phyloP scores from a whole-genome alignment of 2,797 vertebrate genomes.

The Periophthalmus magnuspinnatus region DNA sequence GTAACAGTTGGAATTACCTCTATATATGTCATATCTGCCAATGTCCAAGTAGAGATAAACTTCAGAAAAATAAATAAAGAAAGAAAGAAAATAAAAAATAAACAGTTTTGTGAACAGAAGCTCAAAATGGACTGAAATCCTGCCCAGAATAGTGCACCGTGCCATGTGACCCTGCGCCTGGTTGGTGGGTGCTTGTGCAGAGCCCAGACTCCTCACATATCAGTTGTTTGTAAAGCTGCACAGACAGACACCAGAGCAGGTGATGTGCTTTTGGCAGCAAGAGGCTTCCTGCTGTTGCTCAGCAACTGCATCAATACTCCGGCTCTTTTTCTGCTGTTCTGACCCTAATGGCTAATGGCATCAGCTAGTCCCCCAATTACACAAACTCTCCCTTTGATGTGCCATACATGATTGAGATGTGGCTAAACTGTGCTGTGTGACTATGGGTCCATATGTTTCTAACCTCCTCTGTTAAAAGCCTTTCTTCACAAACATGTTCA shows the following conservation, averaged over 20 bases:
- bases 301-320: conserved; percentile 12
- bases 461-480: neutral
- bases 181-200: too few relatives aligned
- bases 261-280: neutral
- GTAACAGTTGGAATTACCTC: too few relatives aligned
- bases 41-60: too few relatives aligned
- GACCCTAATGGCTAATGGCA: neutral
- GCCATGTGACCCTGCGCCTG: too few relatives aligned
- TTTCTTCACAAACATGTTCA: neutral
- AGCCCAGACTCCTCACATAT: neutral
- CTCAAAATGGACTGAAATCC: too few relatives aligned
- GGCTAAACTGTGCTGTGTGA: neutral
- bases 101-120: too few relatives aligned
- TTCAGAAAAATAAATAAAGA: too few relatives aligned
- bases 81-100: too few relatives aligned
- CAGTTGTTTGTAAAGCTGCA: neutral
- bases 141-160: neutral
- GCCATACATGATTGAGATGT: neutral
- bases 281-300: conserved; percentile 17
- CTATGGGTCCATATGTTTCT: neutral
- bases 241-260: neutral
- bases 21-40: too few relatives aligned
- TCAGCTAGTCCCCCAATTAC: neutral
- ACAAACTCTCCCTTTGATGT: neutral
- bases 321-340: neutral